phyloP scores from a whole-genome alignment of 92 coral and sea anemone species.

The Virgularia gustaviana region DNA sequence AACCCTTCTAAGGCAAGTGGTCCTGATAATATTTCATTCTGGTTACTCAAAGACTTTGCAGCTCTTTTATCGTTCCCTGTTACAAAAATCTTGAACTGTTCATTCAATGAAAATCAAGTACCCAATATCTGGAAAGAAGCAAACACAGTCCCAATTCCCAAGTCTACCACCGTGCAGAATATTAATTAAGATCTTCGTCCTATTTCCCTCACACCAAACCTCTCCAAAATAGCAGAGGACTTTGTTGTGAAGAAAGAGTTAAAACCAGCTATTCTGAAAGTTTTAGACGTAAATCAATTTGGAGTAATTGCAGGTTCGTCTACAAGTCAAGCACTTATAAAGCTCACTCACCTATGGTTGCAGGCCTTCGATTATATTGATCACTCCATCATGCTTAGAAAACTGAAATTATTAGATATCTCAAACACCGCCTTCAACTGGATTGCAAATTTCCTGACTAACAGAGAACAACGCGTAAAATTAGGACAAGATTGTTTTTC shows the following conservation, averaged over 20 bases:
- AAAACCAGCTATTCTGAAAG: slow-evolving; percentile 7
- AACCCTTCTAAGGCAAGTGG: background rate
- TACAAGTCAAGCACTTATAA: background rate
- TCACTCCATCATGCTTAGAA: slow-evolving; percentile 1
- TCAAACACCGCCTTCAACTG: background rate
- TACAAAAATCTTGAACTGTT: background rate
- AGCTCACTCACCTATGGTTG: background rate
- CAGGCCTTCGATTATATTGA: slow-evolving; percentile 17
- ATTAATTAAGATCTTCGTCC: slow-evolving; percentile 10
- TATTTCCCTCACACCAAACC: background rate
- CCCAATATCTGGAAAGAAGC: background rate
- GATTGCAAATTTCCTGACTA: slow-evolving; percentile 10
- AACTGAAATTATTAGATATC: background rate
- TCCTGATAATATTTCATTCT: background rate
- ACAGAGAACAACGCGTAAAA: slow-evolving; percentile 24
- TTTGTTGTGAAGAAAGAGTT: background rate
- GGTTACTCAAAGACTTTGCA: background rate
- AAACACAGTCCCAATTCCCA: background rate
- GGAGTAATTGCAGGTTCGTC: slow-evolving; percentile 1
- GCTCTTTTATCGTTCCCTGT: background rate
- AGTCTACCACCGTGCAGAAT: background rate
- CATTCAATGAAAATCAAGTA: background rate
- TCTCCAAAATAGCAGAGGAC: slow-evolving; percentile 6
- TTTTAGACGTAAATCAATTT: background rate
- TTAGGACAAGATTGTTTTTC: slow-evolving; percentile 13